Base-by-base conservation (phyloP, 2,113 vertebrate species). In the Rhinogobius similis region DNA sequence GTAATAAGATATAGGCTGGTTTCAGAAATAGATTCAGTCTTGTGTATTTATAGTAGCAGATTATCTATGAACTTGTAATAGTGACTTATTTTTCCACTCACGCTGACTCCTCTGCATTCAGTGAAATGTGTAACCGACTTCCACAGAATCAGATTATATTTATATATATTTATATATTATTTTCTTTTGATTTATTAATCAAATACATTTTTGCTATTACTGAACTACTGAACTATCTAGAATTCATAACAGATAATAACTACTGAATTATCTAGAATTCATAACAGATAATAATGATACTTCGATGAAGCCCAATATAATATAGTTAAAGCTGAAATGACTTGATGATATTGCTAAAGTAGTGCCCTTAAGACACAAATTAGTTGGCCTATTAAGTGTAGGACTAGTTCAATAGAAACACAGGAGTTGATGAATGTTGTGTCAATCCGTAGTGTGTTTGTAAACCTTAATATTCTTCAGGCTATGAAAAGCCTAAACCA, bases 1-100 rank as follows among this genome's bases (percentile, higher is more conserved):
- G 92, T 87, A 92, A 93, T 82, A 73, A 81, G 77, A 92, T 90
- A 91, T 88, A 84, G 77, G 79, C 86, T 69, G 81, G 77, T 73
- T 72, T 76, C 85, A 73, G 82, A 90, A 90, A 92, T 91, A 92
- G 91, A 92, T 75, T 80, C 79, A 52, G 83, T 77, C 87, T 77
- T 43, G 3, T 76, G 73, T 92, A 93, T 91, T 91, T 93, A 90
- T 90, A 90, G 86, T 67, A 76, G 43, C 62, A 29, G 53, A 68
- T 85, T 85, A 89, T 91, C 78, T 87, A 72, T 71, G 84, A 81
- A 81, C 83, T 82, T 85, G 81, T 82, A 74, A 65, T 82, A 78
- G 72, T 74, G 68, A 86, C 63, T 65, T 32, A 20, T 79, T 77
- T 64, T 83, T 81, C 65, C 66, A 84, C 82, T 82, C 79, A 87